Conservation (phyloP, 23 tunicate genomes). For the Trididemnum clinides region DNA sequence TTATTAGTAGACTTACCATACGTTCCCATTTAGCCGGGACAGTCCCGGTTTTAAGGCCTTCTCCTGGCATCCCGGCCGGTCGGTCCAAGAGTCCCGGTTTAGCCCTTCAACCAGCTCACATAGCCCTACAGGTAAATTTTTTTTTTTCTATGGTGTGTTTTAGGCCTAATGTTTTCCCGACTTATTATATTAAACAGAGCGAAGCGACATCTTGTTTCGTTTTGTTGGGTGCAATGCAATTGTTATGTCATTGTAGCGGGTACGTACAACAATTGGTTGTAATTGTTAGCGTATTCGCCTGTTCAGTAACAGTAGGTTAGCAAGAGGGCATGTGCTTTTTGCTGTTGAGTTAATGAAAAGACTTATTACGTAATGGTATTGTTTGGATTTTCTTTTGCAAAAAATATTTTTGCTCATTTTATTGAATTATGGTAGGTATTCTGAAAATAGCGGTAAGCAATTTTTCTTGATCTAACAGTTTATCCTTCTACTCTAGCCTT, state of each 20-base stretch:
- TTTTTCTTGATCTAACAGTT: neutral
- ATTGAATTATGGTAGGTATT: neutral
- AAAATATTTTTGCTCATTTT: neutral
- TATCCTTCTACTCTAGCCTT: neutral
- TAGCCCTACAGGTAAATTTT: neutral
- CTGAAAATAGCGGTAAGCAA: neutral
- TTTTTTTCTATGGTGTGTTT: no score
- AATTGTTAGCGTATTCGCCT: conserved; percentile 4
- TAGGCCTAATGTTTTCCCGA: no score
- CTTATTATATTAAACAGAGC: neutral
- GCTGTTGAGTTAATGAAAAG: conserved; percentile 10
- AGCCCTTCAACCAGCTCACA: conserved; percentile 6
- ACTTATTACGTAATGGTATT: conserved; percentile 11
- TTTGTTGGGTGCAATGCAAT: conserved; percentile 17
- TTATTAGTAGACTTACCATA: conserved; percentile 27
- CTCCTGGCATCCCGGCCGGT: neutral
- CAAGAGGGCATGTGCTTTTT: neutral
- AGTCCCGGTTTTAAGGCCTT: no score
- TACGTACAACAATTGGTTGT: no score
- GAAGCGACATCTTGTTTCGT: conserved; percentile 3
- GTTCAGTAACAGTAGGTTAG: conserved; percentile 18
- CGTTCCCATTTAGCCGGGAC: conserved; percentile 30
- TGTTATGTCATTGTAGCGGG: conserved; percentile 3
- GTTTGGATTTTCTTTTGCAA: conserved; percentile 23
- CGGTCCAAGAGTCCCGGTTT: conserved; percentile 3